Conservation (phyloP, 2,113 vertebrate genomes). For the Actenoides hombroni region DNA sequence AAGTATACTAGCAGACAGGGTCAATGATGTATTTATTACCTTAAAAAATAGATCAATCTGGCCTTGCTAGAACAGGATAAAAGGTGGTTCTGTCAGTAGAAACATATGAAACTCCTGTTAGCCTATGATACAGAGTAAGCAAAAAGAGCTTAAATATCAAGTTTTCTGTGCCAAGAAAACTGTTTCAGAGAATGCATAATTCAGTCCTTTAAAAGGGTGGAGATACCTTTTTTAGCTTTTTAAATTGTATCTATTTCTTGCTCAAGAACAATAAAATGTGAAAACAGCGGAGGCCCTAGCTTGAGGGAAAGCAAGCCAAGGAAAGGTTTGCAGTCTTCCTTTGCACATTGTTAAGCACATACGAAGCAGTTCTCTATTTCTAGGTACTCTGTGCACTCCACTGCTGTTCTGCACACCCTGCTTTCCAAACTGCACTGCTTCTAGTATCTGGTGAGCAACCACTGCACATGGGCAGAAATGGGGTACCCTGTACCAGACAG, state of each 20-base stretch:
- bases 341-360: background rate
- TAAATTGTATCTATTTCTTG: background rate
- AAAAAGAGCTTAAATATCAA: background rate
- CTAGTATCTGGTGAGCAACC: background rate
- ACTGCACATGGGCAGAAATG: background rate
- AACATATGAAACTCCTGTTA: background rate
- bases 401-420: background rate
- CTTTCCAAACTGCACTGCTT: background rate
- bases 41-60: conserved; percentile 48
- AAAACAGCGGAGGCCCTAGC: background rate
- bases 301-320: background rate
- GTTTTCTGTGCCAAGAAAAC: background rate
- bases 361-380: background rate
- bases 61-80: conserved; percentile 41
- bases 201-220: background rate
- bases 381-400: background rate
- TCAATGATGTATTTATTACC: conserved; percentile 36
- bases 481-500: rapidly evolving
- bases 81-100: conserved; percentile 33
- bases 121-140: background rate
- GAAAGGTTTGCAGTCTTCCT: background rate
- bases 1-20: conserved; percentile 27
- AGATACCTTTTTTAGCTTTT: background rate
- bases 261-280: background rate
- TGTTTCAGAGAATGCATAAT: background rate